These are phyloP conservation scores for Folsomia candida DNA, from an alignment of 2,888 invertebrate species.

Conservation along the genomic window DNA sequence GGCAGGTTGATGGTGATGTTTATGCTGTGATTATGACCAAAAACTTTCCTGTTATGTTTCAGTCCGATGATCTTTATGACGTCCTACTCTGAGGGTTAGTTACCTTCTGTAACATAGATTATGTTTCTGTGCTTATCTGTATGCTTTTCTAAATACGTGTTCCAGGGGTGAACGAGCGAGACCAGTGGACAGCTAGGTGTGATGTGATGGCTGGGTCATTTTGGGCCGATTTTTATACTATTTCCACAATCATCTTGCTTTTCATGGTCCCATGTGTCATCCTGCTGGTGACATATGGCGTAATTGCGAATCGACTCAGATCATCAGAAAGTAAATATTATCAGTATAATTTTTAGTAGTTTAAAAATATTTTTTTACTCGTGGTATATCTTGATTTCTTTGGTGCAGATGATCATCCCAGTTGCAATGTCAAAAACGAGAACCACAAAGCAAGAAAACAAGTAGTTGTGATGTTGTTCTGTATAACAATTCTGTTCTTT, in stretches of 20 bases:
- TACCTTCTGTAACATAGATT: too few relatives aligned
- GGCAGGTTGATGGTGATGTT: too few relatives aligned
- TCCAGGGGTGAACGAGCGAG: slow-evolving; percentile 70
- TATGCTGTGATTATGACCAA: too few relatives aligned
- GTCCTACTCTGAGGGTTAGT: slow-evolving; percentile 68
- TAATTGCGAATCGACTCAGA: slow-evolving; percentile 80
- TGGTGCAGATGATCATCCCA: too few relatives aligned
- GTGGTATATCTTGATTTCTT: too few relatives aligned
- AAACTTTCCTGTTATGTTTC: too few relatives aligned
- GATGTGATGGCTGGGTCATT: slow-evolving; percentile 71
- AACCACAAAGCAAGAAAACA: slow-evolving; percentile 58
- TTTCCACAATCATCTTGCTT: slow-evolving; percentile 74
- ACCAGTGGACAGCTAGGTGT: slow-evolving; percentile 71
- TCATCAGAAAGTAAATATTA: too few relatives aligned
- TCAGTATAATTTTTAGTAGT: too few relatives aligned
- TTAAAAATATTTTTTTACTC: too few relatives aligned
- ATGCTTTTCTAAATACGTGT: too few relatives aligned
- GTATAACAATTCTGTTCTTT: slow-evolving; percentile 86
- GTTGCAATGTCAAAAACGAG: slow-evolving; percentile 44
- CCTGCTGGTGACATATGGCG: slow-evolving; percentile 75
- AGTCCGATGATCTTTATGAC: slow-evolving; percentile 83
- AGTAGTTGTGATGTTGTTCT: slow-evolving; percentile 83
- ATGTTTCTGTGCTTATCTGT: too few relatives aligned
- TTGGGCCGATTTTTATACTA: slow-evolving; percentile 76
- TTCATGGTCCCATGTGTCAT: slow-evolving; percentile 80